Evolutionary conservation across 2,888 invertebrate genomes (phyloP).

Genomic region (Cantharis rufa): DNA sequence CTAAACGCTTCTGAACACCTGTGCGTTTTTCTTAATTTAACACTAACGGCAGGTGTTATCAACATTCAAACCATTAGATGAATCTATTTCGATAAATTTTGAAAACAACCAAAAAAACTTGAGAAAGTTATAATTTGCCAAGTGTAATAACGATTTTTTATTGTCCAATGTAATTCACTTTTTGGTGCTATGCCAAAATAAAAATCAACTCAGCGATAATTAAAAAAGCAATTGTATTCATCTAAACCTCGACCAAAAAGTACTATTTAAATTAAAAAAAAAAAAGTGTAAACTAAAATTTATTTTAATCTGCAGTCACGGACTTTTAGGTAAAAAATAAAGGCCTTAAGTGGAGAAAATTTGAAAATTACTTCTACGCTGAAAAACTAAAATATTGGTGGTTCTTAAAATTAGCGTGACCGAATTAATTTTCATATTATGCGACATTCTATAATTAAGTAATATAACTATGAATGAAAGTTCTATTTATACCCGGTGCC

Average conservation of each 20-base stretch:
- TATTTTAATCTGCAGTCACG: no score
- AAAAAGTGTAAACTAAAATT: no score
- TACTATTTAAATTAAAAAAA: not conserved
- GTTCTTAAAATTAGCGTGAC: not conserved
- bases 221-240: not conserved
- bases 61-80: not conserved
- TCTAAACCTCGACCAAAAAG: not conserved
- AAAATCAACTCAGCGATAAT: not conserved
- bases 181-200: not conserved
- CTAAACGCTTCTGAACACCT: not conserved
- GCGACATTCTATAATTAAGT: not conserved
- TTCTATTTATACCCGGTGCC: not conserved
- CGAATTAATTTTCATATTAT: not conserved
- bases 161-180: not conserved
- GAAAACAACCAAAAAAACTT: not conserved
- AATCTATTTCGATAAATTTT: not conserved
- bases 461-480: not conserved
- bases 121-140: not conserved
- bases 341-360: no score
- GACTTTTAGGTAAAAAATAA: no score
- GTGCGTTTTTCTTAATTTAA: not conserved
- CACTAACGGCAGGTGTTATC: conserved; percentile 6
- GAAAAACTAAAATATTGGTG: not conserved
- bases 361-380: not conserved
- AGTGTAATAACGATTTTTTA: conserved; percentile 18